Evolutionary conservation across 2,888 invertebrate species (phyloP).

Genomic region (Drosophila cognata): DNA sequence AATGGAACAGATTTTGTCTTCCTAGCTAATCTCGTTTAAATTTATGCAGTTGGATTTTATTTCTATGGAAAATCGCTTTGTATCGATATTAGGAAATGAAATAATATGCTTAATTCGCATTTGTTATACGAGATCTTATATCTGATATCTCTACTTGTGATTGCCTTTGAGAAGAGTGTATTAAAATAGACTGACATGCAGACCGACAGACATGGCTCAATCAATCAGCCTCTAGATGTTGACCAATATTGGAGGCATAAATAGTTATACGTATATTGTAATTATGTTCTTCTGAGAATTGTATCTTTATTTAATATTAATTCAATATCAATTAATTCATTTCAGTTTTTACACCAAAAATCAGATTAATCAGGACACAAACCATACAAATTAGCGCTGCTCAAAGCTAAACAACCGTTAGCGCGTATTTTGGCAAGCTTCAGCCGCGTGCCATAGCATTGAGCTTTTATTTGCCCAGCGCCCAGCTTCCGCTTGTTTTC

Average conservation of each 20-base stretch:
- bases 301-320: neutral
- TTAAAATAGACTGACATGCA: too few species aligned
- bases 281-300: neutral
- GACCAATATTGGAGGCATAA: neutral
- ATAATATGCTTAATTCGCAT: neutral
- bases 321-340: neutral
- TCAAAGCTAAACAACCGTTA: constrained; percentile 37
- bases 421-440: neutral
- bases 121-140: neutral
- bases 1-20: neutral
- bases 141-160: neutral
- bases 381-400: constrained; percentile 16
- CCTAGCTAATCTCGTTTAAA: neutral
- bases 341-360: neutral
- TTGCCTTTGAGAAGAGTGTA: neutral
- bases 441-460: constrained; percentile 18
- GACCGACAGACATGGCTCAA: neutral
- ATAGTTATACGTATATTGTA: neutral
- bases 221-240: neutral
- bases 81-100: neutral
- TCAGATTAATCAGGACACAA: constrained; percentile 29
- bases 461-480: constrained; percentile 29
- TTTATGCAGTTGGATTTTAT: neutral
- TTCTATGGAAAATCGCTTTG: neutral
- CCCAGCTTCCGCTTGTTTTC: constrained; percentile 29